Base-by-base conservation (phyloP, 1,140 invertebrate species). In the Leucophenga varia region DNA sequence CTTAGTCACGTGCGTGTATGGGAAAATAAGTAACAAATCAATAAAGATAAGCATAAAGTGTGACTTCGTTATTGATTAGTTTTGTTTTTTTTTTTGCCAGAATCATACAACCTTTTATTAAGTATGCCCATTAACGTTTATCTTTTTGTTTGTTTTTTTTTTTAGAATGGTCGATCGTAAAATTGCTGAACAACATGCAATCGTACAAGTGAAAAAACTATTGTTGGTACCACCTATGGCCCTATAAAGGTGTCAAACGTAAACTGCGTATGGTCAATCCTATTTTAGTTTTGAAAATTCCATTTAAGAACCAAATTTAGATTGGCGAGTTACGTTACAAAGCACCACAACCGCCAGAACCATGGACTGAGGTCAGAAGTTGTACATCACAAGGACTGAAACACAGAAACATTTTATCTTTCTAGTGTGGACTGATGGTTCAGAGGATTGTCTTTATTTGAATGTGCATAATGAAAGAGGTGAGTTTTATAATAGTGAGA, bases 371-470 rank as follows among this genome's bases (percentile, higher is more conserved):
- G 12, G 57, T 79, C 5, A 61, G 61, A 37, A 77, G 83, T 52
- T 80, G 81, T 6, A 78, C 74, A 0, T 58, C 78, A 21, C 76
- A 77, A 54, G 79, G 81, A 13, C 59, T 72, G 2, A 61, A 57
- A 10, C 77, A 8, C 79, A 77, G 25, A 70, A 73, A 32, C 55
- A 75, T 37, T 61, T 72, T 47, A 59, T 78, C 7, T 69, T 65
- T 44, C 64, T 71, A 40, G 69, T 61, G 51, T n/a, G n/a, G n/a
- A 57, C 57, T 13, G 58, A 72, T 3, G 82, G 82, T 12, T 72
- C 75, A 12, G 87, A 90, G 77, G 90, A 95, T 67, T 94, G 91
- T 61, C 80, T 95, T 5, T 86, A 87, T 64, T 76, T 95, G 12
- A 93, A 93, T 65, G 83, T 95, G 2, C 90, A 87, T 63, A 85